Evolutionary conservation across 2,113 vertebrate genomes (phyloP), one percentile per base, ranked within the genome.

Genomic region (Hippocampus zosterae): DNA sequence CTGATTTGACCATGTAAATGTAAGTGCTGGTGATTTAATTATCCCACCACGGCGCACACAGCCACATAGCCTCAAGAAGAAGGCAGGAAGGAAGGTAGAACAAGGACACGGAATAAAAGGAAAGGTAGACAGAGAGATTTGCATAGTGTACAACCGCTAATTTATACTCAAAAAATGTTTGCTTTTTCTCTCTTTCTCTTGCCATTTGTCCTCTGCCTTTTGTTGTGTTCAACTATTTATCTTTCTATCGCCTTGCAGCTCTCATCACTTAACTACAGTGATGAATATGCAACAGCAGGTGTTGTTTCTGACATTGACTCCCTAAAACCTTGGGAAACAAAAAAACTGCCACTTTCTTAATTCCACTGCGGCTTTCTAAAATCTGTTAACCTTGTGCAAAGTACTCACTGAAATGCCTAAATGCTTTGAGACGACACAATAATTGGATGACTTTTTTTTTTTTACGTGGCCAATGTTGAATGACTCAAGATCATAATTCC

Each of bases 221-320:
- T 41, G 13, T 64, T 64, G 52, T 72, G 44, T 65, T 29, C 67
- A 15, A 29, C 70, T 53, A 44, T n/a, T 73, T 68, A 16, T 62
- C 57, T 65, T 42, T 70, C 50, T 33, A 46, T 37, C 57, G 71
- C 69, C 37, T 67, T 70, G 75, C 60, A 72, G 23, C 69, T 73
- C 65, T 82, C 74, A 8, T 41, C 81, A 70, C 63, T 64, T 73
- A 85, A 84, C 41, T 74, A 78, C 72, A 68, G 41, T 76, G 65
- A 88, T 90, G 81, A 90, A 88, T 89, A 90, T 87, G 89, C 71
- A 89, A 83, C 84, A 89, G 82, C 85, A 87, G 87, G 81, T 89
- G 82, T 85, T 87, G 84, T 83, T 89, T 87, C 79, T 82, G 76
- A 62, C 82, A 79, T 71, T 81, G 83, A 69, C 52, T 85, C 79